phyloP scores from a whole-genome alignment of 2,797 vertebrate species.

The Paratrypauchen microcephalus region DNA sequence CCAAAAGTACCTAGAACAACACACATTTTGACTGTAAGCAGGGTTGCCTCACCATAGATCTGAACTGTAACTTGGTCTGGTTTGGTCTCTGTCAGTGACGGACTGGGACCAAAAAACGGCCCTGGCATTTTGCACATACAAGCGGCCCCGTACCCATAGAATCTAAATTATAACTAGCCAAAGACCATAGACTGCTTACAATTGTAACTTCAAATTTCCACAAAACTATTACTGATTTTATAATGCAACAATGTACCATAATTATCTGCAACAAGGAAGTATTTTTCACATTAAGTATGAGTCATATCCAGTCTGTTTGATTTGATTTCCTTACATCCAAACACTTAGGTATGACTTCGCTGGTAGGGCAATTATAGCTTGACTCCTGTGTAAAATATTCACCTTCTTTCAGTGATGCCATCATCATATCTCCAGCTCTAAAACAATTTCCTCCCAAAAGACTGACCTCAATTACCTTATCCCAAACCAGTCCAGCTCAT shows the following conservation, averaged over 20 bases:
- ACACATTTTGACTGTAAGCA: no score
- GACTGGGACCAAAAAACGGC: no score
- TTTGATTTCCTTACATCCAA: slow-evolving; percentile 30
- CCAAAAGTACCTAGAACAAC: no score
- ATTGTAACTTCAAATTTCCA: neutral
- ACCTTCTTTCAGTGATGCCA: slow-evolving; percentile 53
- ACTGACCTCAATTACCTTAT: slow-evolving; percentile 37
- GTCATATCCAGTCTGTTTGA: slow-evolving; percentile 23
- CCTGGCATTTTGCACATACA: no score
- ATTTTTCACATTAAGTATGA: slow-evolving; percentile 26
- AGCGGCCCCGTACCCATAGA: no score
- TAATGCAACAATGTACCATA: neutral
- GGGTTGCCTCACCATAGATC: no score
- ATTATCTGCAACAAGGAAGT: neutral
- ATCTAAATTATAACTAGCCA: no score
- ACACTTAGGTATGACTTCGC: slow-evolving; percentile 21
- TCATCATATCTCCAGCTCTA: slow-evolving; percentile 68
- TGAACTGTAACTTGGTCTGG: no score
- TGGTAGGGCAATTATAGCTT: slow-evolving; percentile 12
- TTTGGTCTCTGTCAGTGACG: no score
- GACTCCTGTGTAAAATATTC: slow-evolving; percentile 57
- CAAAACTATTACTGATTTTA: neutral
- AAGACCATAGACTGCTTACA: no score
- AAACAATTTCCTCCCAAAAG: slow-evolving; percentile 58
- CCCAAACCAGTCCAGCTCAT: slow-evolving; percentile 32